Evolutionary conservation across 1,140 invertebrate genomes (phyloP), one percentile per base, ranked within the genome.

Genomic region (Drosophila pruinosa): DNA sequence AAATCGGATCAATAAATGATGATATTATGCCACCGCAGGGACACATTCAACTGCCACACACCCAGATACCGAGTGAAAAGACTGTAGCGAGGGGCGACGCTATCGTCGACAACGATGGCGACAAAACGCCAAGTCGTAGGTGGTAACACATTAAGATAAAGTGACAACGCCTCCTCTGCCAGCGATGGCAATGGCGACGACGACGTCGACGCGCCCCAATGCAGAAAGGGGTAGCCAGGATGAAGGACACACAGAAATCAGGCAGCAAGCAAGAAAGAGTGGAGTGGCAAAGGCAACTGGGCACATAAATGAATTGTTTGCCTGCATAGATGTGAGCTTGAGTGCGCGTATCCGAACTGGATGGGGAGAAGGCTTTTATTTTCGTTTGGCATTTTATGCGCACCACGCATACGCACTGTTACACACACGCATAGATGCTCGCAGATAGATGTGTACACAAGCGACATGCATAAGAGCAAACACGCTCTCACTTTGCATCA

Each of bases 1-100:
- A 88, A 88, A 89, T 88, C 83, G 83, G 83, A 89, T 89, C 83
- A 88, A 88, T 88, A 88, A 88, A 89, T 88, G 83, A 89, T 88
- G 83, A 88, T 88, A 89, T 88, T 88, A 88, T 88, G 78, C 83
- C 72, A 89, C 83, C 83, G 72, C 83, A 88, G 83, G 83, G 83
- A 88, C 78, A 89, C 83, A 88, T 88, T 89, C 36, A 78, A 63
- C 61, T 88, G 69, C 68, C 81, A 69, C 82, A 72, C 77, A 69
- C 65, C 3, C 62, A 64, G 41, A 62, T 39, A 68, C 38, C 39
- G 14, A 24, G 34, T 3, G 31, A n/a, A 39, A 3, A 0, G 19
- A 8, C 1, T 8, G 12, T 17, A 17, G 26, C 24, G 28, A 34
- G 19, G 41, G 56, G 26, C 50, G 24, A 31, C 53, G 8, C 26